Conservation (phyloP, 2,113 vertebrate genomes). For the Crotalus helleri region DNA sequence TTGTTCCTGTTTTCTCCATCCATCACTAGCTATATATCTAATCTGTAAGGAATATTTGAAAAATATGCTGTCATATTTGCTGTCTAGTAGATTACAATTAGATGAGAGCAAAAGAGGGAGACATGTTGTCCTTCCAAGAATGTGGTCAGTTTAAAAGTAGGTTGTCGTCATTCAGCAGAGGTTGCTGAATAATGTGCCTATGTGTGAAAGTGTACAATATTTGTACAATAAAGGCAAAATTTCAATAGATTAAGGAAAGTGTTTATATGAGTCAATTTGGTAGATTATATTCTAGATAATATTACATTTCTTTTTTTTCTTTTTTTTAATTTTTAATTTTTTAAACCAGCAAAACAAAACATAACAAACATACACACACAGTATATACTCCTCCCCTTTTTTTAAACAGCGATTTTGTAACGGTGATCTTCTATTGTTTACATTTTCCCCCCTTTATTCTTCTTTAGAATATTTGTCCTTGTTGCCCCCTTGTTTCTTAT, state of each 20-base stretch:
- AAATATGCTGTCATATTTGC: not conserved
- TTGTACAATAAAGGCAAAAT: conserved; percentile 17
- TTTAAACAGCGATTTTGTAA: no score
- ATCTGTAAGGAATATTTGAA: not conserved
- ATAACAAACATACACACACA: no score
- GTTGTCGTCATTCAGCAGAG: not conserved
- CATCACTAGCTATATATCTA: not conserved
- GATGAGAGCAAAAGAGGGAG: not conserved
- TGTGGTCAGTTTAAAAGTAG: not conserved
- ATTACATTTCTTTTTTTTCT: not conserved
- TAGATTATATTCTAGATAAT: not conserved
- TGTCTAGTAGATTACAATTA: not conserved
- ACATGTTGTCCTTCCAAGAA: not conserved
- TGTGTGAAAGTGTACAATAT: not conserved
- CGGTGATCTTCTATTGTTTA: no score
- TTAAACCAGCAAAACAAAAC: no score
- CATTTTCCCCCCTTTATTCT: no score
- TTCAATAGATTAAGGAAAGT: conserved; percentile 5
- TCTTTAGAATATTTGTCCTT: no score
- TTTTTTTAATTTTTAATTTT: no score
- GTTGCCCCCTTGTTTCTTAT: no score
- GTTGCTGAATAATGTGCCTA: not conserved
- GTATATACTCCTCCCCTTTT: no score
- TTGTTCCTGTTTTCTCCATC: not conserved
- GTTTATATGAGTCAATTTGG: not conserved